phyloP scores from a whole-genome alignment of 2,797 vertebrate species.

The Buphagus erythrorhynchus region DNA sequence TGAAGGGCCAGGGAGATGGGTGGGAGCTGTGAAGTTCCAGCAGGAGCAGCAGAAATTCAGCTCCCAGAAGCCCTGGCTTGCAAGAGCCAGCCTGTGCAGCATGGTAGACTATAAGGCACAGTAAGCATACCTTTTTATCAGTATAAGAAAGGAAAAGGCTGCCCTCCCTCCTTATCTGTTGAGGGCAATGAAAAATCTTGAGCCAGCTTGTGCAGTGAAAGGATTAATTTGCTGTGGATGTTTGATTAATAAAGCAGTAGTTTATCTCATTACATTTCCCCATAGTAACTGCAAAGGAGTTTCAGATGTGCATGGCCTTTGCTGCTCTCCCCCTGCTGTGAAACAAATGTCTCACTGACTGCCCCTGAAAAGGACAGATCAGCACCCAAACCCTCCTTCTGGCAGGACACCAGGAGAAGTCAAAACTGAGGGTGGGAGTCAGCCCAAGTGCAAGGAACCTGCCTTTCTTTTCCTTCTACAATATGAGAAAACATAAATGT shows the following conservation, averaged over 20 bases:
- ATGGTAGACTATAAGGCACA: background rate
- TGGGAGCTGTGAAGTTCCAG: background rate
- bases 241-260: conserved; percentile 49
- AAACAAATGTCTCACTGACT: background rate
- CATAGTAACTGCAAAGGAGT: background rate
- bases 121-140: background rate
- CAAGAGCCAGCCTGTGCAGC: background rate
- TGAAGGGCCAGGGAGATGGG: background rate
- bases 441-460: background rate
- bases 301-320: background rate
- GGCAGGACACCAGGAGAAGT: background rate
- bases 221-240: conserved; percentile 35
- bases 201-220: background rate
- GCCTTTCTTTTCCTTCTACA: background rate
- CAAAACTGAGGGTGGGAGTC: background rate
- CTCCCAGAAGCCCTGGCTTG: background rate
- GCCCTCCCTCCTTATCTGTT: background rate
- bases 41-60: background rate
- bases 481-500: background rate
- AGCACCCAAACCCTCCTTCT: background rate
- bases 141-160: background rate
- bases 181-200: conserved; percentile 10
- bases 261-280: conserved; percentile 29
- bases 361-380: background rate
- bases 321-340: background rate